phyloP scores from a whole-genome alignment of 2,888 invertebrate species.

The Beris chalybata region DNA sequence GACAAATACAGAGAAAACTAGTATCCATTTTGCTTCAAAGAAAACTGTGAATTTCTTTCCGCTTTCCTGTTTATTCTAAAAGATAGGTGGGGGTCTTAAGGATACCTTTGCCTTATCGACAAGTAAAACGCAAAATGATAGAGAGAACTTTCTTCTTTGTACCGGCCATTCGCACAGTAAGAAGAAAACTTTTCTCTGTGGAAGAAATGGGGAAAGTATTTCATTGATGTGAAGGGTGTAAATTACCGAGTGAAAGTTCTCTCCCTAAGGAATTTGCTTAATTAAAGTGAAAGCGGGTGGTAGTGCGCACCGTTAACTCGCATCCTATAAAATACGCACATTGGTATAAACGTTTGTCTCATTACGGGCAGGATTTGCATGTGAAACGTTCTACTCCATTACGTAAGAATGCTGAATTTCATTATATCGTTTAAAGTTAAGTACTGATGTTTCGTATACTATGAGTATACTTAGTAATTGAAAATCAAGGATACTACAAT shows the following conservation, averaged over 20 bases:
- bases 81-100: neutral
- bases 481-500: too few species aligned
- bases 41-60: neutral
- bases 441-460: too few species aligned
- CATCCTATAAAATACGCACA: neutral
- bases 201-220: neutral
- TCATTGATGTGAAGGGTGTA: neutral
- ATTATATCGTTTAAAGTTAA: too few species aligned
- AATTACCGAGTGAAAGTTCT: neutral
- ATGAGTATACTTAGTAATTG: too few species aligned
- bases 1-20: neutral
- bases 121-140: neutral
- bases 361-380: too few species aligned
- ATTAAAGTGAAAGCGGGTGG: neutral
- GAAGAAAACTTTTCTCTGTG: neutral
- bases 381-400: too few species aligned
- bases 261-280: neutral
- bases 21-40: too few species aligned
- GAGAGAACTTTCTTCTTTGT: neutral
- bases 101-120: neutral
- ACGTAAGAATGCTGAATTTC: too few species aligned
- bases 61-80: neutral
- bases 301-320: constrained; percentile 1
- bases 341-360: neutral
- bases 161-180: neutral